Conservation (phyloP, 2,888 invertebrate genomes). For the Ectropis crepuscularia region DNA sequence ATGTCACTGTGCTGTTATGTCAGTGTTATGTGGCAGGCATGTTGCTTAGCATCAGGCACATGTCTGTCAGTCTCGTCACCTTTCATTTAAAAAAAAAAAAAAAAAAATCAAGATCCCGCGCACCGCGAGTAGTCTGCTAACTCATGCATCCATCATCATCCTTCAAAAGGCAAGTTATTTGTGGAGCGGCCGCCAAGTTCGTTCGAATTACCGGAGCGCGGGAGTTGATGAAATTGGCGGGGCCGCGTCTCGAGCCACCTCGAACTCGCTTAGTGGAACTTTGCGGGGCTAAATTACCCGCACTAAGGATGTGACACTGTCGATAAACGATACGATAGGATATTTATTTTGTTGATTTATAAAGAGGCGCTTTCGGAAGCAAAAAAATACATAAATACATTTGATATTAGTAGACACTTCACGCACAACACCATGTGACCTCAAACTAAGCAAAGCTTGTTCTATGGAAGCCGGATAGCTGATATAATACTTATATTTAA, state of each 20-base stretch:
- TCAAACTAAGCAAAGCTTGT: no score
- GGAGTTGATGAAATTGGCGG: constrained; percentile 53
- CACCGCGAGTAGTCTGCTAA: not conserved
- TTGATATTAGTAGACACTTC: no score
- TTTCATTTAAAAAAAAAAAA: no score
- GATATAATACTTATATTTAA: no score
- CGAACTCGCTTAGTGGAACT: constrained; percentile 53
- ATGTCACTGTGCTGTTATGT: no score
- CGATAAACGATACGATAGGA: constrained; percentile 33
- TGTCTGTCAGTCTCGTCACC: no score
- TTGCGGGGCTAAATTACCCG: constrained; percentile 60
- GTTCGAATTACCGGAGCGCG: constrained; percentile 8
- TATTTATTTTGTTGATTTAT: not conserved
- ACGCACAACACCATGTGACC: no score
- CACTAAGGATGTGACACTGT: constrained; percentile 51
- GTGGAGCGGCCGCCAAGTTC: constrained; percentile 13
- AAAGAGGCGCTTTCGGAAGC: no score
- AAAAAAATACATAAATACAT: no score
- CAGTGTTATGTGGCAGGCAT: no score
- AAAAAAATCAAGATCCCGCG: not conserved
- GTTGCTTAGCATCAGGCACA: no score
- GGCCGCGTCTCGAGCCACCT: constrained; percentile 36
- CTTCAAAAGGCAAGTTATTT: constrained; percentile 4
- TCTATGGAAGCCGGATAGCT: no score
- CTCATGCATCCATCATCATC: constrained; percentile 11